Percentiles rank a stretch among this genome's conserved stretches.
These are phyloP conservation scores for Drosophila cracens DNA, from an alignment of 2,888 invertebrate species.

Conservation along the genomic window DNA sequence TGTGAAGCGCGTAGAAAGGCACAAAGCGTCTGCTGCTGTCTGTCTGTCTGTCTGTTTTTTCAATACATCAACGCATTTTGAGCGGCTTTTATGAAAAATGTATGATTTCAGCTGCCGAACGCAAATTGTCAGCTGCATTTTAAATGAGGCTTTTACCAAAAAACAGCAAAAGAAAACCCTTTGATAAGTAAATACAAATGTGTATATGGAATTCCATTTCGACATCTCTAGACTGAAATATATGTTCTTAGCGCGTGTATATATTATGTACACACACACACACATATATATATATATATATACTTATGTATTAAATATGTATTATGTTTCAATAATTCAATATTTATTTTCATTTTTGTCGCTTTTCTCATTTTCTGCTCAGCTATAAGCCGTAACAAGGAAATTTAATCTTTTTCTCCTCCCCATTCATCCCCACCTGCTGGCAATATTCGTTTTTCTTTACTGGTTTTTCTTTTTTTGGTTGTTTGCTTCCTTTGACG, in stretches of 20 bases:
- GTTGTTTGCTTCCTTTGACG: conserved; percentile 44
- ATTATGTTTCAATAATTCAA: conserved; percentile 78
- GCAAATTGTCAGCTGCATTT: conserved; percentile 69
- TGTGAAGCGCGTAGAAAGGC: conserved; percentile 47
- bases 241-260: conserved; percentile 15
- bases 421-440: conserved; percentile 47
- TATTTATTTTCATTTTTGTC: conserved; percentile 71
- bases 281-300: background rate
- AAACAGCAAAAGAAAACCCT: conserved; percentile 40
- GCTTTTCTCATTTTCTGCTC: conserved; percentile 55
- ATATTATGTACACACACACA: background rate
- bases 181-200: conserved; percentile 53
- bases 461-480: conserved; percentile 1
- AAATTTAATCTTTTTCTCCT: conserved; percentile 75
- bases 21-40: conserved; percentile 10
- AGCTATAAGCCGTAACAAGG: conserved; percentile 67
- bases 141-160: conserved; percentile 46
- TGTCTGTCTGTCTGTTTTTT: conserved; percentile 12
- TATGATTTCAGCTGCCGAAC: conserved; percentile 54
- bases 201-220: conserved; percentile 11
- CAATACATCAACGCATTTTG: conserved; percentile 60
- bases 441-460: conserved; percentile 37
- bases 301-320: conserved; percentile 42
- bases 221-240: conserved; percentile 21
- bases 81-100: conserved; percentile 59